These are phyloP conservation scores for Erebia epiphron DNA, from an alignment of 2,888 invertebrate species.

Conservation along the genomic window DNA sequence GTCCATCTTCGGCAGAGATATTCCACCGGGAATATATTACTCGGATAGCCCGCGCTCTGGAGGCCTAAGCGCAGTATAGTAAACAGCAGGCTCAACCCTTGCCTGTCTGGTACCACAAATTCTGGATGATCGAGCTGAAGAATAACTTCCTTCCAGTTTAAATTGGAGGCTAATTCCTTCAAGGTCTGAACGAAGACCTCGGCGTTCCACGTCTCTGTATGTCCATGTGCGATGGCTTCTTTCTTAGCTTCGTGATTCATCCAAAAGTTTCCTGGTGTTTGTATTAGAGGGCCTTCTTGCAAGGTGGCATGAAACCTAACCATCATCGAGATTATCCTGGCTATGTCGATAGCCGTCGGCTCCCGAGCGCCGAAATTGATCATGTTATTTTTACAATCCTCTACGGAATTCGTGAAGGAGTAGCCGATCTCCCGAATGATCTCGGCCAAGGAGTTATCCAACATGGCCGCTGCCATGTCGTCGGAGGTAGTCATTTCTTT, in stretches of 20 bases:
- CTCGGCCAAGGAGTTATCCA: slow-evolving; percentile 92
- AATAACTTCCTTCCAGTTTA: slow-evolving; percentile 97
- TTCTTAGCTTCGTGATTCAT: slow-evolving; percentile 81
- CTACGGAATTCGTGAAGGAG: slow-evolving; percentile 92
- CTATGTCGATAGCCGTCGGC: slow-evolving; percentile 92
- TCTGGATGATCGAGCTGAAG: slow-evolving; percentile 95
- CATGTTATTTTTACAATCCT: slow-evolving; percentile 94
- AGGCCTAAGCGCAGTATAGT: slow-evolving; percentile 92
- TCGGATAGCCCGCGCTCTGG: slow-evolving; percentile 88
- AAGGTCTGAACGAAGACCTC: slow-evolving; percentile 96
- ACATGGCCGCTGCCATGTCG: slow-evolving; percentile 84
- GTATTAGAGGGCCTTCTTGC: slow-evolving; percentile 86
- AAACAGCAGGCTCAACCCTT: slow-evolving; percentile 91
- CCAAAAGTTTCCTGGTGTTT: slow-evolving; percentile 87
- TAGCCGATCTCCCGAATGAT: slow-evolving; percentile 96
- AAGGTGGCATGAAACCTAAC: slow-evolving; percentile 88
- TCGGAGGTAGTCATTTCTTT: slow-evolving; percentile 85
- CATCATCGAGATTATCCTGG: slow-evolving; percentile 94
- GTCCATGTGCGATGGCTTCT: slow-evolving; percentile 67
- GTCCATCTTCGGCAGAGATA: slow-evolving; percentile 96
- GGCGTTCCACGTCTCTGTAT: slow-evolving; percentile 92
- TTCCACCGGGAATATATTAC: slow-evolving; percentile 92
- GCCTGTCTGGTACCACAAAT: slow-evolving; percentile 93
- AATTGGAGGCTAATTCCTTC: slow-evolving; percentile 92
- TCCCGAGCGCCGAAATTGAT: slow-evolving; percentile 91